Evolutionary conservation across 2,797 vertebrate genomes (phyloP), one percentile per base, ranked within the genome.

Genomic region (Pseudochromis fuscus): DNA sequence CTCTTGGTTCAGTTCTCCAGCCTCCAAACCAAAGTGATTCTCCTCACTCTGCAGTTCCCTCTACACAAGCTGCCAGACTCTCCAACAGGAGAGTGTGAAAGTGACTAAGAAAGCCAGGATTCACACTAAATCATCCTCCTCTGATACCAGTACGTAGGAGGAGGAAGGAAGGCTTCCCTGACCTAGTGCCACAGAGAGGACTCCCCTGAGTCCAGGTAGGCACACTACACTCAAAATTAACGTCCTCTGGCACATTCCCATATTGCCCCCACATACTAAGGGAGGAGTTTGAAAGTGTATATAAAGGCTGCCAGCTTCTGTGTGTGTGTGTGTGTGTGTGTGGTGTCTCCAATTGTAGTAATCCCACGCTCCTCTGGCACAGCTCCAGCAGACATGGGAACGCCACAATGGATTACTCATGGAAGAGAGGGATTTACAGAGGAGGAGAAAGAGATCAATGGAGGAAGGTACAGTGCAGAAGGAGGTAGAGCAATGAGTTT

Each of bases 361-460:
- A 92, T 88, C 88, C 83, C 84, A 89, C 72, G 58, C 87, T 84
- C 35, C 74, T 82, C 76, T 89, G 90, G 90, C 87, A 63, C 52
- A 5, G 75, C 61, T 89, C 88, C 90, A 88, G 81, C 80, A 91
- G 85, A 87, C 83, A 85, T 81, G 82, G 84, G 79, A 91, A 92
- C 85, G 86, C 67, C 67, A 75, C 79, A 87, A 87, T 79, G 75
- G 85, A 91, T 89, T 86, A 88, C 77, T 81, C 78, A 66, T 66
- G 65, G 84, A 88, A 81, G 77, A 88, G 75, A 75, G 68, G 86
- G 89, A 87, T 87, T 90, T 91, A 83, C 75, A 78, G 77, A 83
- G 77, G 56, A 84, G 79, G 72, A 85, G 77, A 86, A 62, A 74
- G 72, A 72, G 82, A 88, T 87, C 83, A 90, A 84, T 85, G 72